Percentiles rank a stretch among this genome's conserved stretches.
These are phyloP conservation scores for Synaphobranchus kaupii DNA, from an alignment of 2,797 vertebrate genomes.

Conservation along the genomic window DNA sequence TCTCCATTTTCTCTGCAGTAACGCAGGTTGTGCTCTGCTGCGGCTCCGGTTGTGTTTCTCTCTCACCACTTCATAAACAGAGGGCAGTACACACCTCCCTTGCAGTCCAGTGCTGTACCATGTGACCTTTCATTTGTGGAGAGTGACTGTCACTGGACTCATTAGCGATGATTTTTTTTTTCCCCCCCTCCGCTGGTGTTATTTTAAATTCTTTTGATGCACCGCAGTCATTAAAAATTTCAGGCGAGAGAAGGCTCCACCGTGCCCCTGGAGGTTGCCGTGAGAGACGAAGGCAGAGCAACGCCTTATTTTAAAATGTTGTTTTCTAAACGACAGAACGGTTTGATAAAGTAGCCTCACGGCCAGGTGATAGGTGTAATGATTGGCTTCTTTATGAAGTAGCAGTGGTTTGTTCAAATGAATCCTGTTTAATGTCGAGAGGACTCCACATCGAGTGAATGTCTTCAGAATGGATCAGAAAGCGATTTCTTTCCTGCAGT, in stretches of 20 bases:
- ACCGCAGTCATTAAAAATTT: slow-evolving; percentile 27
- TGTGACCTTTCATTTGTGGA: slow-evolving; percentile 13
- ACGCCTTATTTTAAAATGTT: slow-evolving; percentile 35
- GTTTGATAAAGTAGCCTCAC: neutral
- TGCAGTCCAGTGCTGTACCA: neutral
- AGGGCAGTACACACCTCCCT: neutral
- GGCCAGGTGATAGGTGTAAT: too few species aligned
- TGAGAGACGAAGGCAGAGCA: slow-evolving; percentile 49
- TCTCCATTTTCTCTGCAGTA: neutral
- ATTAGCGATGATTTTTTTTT: neutral
- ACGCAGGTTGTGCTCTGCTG: neutral
- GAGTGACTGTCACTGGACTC: slow-evolving; percentile 5
- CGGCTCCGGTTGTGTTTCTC: neutral
- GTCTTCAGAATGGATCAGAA: neutral
- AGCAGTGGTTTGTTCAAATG: neutral
- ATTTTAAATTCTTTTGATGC: slow-evolving; percentile 48
- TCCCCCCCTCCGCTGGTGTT: slow-evolving; percentile 17
- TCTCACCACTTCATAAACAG: neutral
- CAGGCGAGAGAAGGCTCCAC: slow-evolving; percentile 29
- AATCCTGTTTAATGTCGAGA: neutral
- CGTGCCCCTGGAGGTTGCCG: slow-evolving; percentile 45
- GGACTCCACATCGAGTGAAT: neutral
- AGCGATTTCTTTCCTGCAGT: neutral
- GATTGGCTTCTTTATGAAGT: neutral
- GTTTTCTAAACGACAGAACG: slow-evolving; percentile 6